These are phyloP conservation scores for Toxotes chatareus DNA, from an alignment of 2,113 vertebrate species.

Conservation along the genomic window DNA sequence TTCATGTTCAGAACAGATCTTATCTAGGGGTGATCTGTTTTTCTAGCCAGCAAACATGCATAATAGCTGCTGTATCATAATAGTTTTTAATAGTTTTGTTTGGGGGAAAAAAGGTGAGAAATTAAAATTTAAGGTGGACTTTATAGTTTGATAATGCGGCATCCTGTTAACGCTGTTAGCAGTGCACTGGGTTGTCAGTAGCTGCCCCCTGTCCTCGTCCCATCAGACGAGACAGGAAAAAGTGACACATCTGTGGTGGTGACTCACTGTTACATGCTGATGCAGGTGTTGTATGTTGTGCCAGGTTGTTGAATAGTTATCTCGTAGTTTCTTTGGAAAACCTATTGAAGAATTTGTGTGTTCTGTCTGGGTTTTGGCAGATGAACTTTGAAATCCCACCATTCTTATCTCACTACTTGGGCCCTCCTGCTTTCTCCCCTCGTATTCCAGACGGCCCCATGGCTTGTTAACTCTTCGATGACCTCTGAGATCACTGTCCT, in stretches of 20 bases:
- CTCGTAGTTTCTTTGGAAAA: conserved; percentile 26
- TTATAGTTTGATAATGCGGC: neutral
- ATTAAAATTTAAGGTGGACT: neutral
- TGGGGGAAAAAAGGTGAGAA: neutral
- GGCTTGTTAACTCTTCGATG: conserved; percentile 55
- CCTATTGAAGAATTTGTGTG: conserved; percentile 5
- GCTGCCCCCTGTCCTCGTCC: conserved; percentile 39
- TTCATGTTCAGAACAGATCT: neutral
- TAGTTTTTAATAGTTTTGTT: neutral
- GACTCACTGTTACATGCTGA: conserved; percentile 65
- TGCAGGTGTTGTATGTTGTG: conserved; percentile 63
- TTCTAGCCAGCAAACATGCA: neutral
- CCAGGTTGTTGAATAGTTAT: conserved; percentile 52
- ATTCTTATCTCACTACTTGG: conserved; percentile 46
- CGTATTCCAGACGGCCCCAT: conserved; percentile 36
- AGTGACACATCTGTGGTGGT: conserved; percentile 51
- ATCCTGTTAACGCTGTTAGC: neutral
- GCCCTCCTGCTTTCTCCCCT: conserved; percentile 37
- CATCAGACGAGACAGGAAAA: conserved; percentile 46
- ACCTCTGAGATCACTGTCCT: conserved; percentile 53
- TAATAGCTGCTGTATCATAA: neutral
- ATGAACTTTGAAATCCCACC: conserved; percentile 45
- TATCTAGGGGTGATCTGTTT: neutral
- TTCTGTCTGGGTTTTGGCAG: conserved; percentile 27
- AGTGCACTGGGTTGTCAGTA: neutral